phyloP scores from a whole-genome alignment of 1,140 invertebrate genomes.

The Drosophila bipectinata region DNA sequence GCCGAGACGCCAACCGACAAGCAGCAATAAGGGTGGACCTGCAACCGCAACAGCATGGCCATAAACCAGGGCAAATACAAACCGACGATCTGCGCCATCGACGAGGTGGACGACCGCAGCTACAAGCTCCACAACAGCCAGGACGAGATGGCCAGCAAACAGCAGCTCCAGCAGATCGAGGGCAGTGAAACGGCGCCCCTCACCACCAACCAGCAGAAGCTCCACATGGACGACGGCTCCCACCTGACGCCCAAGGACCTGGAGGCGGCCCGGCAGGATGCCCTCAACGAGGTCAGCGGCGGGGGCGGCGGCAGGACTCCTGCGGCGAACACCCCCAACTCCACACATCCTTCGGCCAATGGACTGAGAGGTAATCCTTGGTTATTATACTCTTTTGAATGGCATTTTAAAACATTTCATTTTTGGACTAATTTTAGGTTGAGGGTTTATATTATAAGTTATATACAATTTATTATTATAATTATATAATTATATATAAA shows the following conservation, averaged over 20 bases:
- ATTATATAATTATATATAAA: too few species aligned
- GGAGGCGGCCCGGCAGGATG: conserved; percentile 67
- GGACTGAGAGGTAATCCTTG: conserved; percentile 65
- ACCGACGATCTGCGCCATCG: conserved; percentile 75
- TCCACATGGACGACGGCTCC: conserved; percentile 69
- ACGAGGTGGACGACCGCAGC: conserved; percentile 80
- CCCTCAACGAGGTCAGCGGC: conserved; percentile 32
- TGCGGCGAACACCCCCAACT: conserved; percentile 68
- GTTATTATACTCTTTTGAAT: background rate
- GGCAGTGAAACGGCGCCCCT: conserved; percentile 78
- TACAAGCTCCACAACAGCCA: conserved; percentile 66
- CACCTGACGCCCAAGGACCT: conserved; percentile 68
- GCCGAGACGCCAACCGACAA: background rate
- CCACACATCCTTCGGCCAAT: conserved; percentile 69
- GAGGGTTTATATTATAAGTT: too few species aligned
- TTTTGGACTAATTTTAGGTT: background rate
- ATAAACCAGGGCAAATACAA: conserved; percentile 80
- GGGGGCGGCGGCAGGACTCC: conserved; percentile 48
- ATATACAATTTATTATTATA: too few species aligned
- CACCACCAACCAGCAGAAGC: conserved; percentile 78
- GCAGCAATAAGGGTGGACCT: background rate
- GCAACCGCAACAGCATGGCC: conserved; percentile 47
- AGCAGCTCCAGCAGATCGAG: conserved; percentile 65
- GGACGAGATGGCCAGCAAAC: conserved; percentile 47
- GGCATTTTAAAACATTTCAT: conserved; percentile 10